phyloP scores from a whole-genome alignment of 1,140 invertebrate genomes.

The Acromyrmex charruanus region DNA sequence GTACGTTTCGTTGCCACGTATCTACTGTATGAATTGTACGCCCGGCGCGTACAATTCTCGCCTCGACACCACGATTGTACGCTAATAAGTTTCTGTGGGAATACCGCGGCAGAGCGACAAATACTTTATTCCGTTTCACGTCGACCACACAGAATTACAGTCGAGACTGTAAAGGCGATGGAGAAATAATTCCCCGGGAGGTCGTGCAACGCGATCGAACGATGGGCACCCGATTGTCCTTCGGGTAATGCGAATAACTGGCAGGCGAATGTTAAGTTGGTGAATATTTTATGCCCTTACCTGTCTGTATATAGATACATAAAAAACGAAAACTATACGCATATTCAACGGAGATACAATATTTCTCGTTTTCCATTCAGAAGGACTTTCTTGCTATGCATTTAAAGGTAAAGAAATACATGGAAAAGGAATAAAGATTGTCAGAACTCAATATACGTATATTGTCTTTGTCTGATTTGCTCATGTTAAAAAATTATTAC shows the following conservation, averaged over 20 bases:
- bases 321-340: constrained; percentile 9
- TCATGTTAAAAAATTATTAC: background rate
- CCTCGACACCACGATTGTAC: constrained; percentile 65
- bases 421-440: no score
- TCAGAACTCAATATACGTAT: background rate
- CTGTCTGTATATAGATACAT: background rate
- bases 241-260: constrained; percentile 38
- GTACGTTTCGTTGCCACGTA: constrained; percentile 4
- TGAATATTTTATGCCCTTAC: constrained; percentile 63
- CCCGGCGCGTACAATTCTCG: background rate
- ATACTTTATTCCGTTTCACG: constrained; percentile 78
- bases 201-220: constrained; percentile 18
- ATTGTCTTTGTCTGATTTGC: background rate
- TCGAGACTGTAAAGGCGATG: constrained; percentile 10
- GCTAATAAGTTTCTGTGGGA: constrained; percentile 81
- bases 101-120: constrained; percentile 65
- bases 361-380: background rate
- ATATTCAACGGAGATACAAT: background rate
- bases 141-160: constrained; percentile 55
- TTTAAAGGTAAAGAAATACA: background rate
- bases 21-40: constrained; percentile 63
- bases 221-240: constrained; percentile 49
- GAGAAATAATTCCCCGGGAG: constrained; percentile 58
- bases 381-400: background rate
- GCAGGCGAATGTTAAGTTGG: constrained; percentile 52